Evolutionary conservation across 2,113 vertebrate species (phyloP).

Genomic region (Clupea harengus): DNA sequence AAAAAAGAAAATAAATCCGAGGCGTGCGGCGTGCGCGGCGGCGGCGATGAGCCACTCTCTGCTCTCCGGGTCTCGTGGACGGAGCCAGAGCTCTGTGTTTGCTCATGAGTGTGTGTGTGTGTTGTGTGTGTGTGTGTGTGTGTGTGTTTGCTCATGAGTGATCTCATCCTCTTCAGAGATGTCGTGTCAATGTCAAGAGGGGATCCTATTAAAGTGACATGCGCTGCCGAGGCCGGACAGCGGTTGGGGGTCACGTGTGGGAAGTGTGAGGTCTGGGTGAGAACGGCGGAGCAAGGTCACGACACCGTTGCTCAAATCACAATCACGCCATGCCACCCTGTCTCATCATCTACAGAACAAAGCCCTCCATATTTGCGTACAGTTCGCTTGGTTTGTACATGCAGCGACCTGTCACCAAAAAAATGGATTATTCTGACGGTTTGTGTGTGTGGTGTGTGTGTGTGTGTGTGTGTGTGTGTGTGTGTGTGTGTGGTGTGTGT

Average conservation of each 20-base stretch:
- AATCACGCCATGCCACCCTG: background rate
- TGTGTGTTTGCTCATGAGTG: slow-evolving; percentile 25
- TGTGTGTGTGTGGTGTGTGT: background rate
- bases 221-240: background rate
- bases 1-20: background rate
- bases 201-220: slow-evolving; percentile 44
- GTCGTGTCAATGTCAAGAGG: slow-evolving; percentile 41
- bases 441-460: background rate
- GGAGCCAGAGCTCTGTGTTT: background rate
- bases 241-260: background rate
- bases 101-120: slow-evolving; percentile 35
- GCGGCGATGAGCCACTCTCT: background rate
- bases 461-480: background rate
- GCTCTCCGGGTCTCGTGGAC: background rate
- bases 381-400: background rate
- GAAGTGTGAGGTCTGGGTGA: background rate
- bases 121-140: no score
- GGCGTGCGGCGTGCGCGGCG: no score
- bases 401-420: background rate
- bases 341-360: background rate
- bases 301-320: background rate
- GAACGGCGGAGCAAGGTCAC: background rate
- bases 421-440: background rate
- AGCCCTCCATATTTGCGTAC: background rate
- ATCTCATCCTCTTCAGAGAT: slow-evolving; percentile 41